These are phyloP conservation scores for Drosophila basisetae DNA, from an alignment of 2,888 invertebrate genomes.

Conservation along the genomic window DNA sequence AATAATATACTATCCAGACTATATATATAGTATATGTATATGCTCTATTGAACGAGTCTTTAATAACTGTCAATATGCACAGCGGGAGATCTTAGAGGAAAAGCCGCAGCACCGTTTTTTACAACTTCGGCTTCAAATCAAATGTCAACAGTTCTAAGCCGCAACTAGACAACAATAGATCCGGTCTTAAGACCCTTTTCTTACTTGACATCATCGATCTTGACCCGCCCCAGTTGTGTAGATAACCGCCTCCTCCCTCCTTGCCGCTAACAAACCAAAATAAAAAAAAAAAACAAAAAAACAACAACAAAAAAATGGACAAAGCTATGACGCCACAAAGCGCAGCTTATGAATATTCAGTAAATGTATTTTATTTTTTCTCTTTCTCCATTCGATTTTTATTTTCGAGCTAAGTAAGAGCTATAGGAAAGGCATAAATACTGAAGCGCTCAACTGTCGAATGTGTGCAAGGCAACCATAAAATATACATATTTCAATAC, in stretches of 20 bases:
- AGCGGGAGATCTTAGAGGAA: conserved; percentile 59
- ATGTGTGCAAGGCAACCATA: conserved; percentile 67
- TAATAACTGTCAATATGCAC: conserved; percentile 67
- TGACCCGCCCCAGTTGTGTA: conserved; percentile 74
- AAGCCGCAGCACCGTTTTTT: conserved; percentile 49
- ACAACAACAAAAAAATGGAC: conserved; percentile 7
- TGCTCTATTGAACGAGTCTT: conserved; percentile 32
- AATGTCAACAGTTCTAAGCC: conserved; percentile 71
- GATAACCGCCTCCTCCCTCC: neutral
- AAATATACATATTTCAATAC: conserved; percentile 75
- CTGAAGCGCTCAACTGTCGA: conserved; percentile 67
- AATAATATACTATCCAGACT: conserved; percentile 9
- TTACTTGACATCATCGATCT: conserved; percentile 74
- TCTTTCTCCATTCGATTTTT: conserved; percentile 23
- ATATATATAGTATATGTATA: conserved; percentile 8
- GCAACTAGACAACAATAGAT: conserved; percentile 43
- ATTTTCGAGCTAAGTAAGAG: conserved; percentile 48
- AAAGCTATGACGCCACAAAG: conserved; percentile 69
- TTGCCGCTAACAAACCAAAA: neutral
- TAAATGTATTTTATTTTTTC: conserved; percentile 29
- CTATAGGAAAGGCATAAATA: conserved; percentile 68
- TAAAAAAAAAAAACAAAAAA: neutral
- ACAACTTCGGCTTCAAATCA: conserved; percentile 59
- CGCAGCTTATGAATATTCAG: conserved; percentile 76
- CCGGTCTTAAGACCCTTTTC: conserved; percentile 48